phyloP scores from a whole-genome alignment of 2,888 invertebrate species.

The Habrosyne pyritoides region DNA sequence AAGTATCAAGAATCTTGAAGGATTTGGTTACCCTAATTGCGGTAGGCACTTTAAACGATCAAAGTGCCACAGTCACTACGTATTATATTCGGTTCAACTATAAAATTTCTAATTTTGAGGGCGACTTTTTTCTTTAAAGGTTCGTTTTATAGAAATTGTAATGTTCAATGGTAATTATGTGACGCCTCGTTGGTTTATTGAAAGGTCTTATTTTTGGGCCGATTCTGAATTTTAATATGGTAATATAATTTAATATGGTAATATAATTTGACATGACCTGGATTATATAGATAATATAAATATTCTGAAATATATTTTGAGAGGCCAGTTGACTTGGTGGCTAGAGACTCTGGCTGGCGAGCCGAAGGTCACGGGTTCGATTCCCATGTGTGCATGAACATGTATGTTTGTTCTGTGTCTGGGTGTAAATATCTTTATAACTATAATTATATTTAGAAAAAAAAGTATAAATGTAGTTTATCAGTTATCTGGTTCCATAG shows the following conservation, averaged over 20 bases:
- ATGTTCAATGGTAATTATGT: slow-evolving; percentile 8
- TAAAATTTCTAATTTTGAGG: slow-evolving; percentile 56
- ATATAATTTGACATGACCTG: no score
- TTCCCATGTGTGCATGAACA: no score
- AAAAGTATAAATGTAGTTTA: no score
- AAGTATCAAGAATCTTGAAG: not conserved
- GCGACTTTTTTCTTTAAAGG: slow-evolving; percentile 33
- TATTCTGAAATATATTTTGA: no score
- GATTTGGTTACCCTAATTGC: slow-evolving; percentile 9
- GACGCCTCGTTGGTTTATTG: slow-evolving; percentile 5
- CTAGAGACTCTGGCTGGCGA: no score
- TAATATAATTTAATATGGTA: not conserved
- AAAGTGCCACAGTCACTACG: slow-evolving; percentile 26
- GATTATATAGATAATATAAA: no score
- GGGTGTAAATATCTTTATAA: no score
- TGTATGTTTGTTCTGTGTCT: no score
- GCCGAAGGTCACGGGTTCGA: no score
- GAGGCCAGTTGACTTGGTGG: no score
- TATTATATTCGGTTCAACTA: slow-evolving; percentile 44
- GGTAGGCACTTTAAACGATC: slow-evolving; percentile 35
- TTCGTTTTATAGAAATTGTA: slow-evolving; percentile 9
- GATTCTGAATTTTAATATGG: not conserved
- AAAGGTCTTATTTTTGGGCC: slow-evolving; percentile 1
- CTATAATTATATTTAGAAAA: no score
- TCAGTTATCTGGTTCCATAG: no score